These are phyloP conservation scores for Sarcoramphus papa DNA, from an alignment of 2,797 vertebrate species.

Conservation along the genomic window DNA sequence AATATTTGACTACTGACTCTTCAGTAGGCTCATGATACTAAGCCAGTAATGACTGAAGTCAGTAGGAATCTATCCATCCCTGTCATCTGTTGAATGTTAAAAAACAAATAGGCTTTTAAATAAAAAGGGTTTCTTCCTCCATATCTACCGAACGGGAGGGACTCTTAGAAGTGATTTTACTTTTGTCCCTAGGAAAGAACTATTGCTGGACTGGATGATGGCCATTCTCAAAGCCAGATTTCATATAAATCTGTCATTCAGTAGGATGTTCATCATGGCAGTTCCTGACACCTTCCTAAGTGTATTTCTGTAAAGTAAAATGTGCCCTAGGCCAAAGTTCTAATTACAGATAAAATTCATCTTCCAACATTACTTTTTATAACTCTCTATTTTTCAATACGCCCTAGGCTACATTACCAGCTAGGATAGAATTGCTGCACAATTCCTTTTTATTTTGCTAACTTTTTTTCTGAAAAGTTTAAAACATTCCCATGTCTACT, in stretches of 20 bases:
- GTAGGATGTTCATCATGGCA: neutral
- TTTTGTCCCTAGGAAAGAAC: neutral
- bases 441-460: neutral
- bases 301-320: neutral
- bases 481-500: neutral
- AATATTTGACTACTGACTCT: neutral
- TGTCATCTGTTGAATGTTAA: neutral
- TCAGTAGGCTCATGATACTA: neutral
- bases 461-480: neutral
- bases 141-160: neutral
- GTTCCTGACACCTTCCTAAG: neutral
- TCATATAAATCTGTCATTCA: neutral
- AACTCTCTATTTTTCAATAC: neutral
- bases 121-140: neutral
- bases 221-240: neutral
- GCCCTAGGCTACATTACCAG: neutral
- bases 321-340: neutral
- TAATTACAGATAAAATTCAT: neutral
- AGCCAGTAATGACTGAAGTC: neutral
- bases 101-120: neutral
- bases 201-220: neutral
- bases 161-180: neutral
- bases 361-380: neutral
- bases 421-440: neutral
- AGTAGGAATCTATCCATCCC: neutral